Evolutionary conservation across 2,113 vertebrate species (phyloP), one percentile per base, ranked within the genome.

Genomic region (Charadrius vociferus): DNA sequence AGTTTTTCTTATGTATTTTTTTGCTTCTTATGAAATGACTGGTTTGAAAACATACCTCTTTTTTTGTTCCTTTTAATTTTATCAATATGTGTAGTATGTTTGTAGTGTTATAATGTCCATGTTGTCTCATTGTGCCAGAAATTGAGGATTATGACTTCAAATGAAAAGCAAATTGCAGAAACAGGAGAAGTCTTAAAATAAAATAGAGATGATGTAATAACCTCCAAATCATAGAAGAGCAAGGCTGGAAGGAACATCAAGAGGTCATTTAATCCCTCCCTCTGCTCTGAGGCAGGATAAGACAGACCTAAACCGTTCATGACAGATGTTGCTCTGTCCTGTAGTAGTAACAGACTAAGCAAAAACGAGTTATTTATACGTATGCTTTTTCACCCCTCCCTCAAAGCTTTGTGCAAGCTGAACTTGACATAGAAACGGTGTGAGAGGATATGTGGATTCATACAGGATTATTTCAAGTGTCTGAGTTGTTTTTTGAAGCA

Each of bases 161-260:
- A 74, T 80, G 47, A 88, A 86, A 82, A 72, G 58, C 65, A 81
- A 88, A 90, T 43, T 94, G 63, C 59, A 92, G 90, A 71, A 94
- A 85, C 58, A 49, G 27, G 62, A 74, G 39, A 90, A 73, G 36
- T 47, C 37, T 67, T 95, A 65, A 47, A 92, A 83, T 91, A 94
- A 95, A 89, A 71, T n/a, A 80, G 88, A 73, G 29, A 22, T 91
- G 84, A 86, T 84, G 83, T 82, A 85, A 92, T 91, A 94, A 72
- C 37, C 22, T 79, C 45, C 30, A 75, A 68, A 73, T 80, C 39
- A 18, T 68, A 62, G 90, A 87, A 91, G 14, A 86, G 12, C 72
- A 68, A 56, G 70, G 29, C 61, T 93, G 81, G 73, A 91, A 81
- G 86, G 82, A 85, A 65, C 81, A 80, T 82, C 18, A 82, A 29